Percentiles rank a stretch among this genome's conserved stretches.
Conservation (phyloP, 2,888 invertebrate species). For the Hydroisotoma schaefferi region DNA sequence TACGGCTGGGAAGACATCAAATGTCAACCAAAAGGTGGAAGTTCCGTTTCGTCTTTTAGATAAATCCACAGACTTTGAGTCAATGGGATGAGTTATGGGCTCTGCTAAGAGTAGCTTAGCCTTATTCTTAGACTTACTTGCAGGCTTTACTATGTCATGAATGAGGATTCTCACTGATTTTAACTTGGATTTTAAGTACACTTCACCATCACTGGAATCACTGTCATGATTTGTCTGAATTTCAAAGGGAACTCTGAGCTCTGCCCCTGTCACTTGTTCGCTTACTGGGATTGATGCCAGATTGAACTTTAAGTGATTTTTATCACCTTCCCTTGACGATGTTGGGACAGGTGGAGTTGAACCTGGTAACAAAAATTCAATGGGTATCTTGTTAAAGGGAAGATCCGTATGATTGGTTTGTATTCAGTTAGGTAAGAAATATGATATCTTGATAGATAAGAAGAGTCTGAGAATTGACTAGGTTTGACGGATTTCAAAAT, state of each 20-base stretch:
- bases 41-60: conserved; percentile 50
- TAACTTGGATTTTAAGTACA: conserved; percentile 4
- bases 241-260: conserved; percentile 57
- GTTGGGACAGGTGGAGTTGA: not conserved
- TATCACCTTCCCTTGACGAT: not conserved
- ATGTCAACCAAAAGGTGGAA: conserved; percentile 59
- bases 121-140: conserved; percentile 28
- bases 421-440: too few species aligned
- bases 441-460: too few species aligned
- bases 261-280: conserved; percentile 77
- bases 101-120: conserved; percentile 30
- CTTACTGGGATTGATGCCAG: conserved; percentile 69
- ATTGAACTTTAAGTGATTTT: conserved; percentile 66
- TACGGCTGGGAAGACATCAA: conserved; percentile 85
- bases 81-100: conserved; percentile 72
- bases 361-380: not conserved
- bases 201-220: conserved; percentile 5
- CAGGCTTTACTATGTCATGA: conserved; percentile 43
- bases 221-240: conserved; percentile 16
- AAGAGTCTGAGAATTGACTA: too few species aligned
- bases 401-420: too few species aligned
- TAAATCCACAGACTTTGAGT: conserved; percentile 66
- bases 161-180: conserved; percentile 43
- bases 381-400: too few species aligned
- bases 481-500: too few species aligned